phyloP scores from a whole-genome alignment of 2,797 vertebrate genomes.

The Anisognathus igniventris region DNA sequence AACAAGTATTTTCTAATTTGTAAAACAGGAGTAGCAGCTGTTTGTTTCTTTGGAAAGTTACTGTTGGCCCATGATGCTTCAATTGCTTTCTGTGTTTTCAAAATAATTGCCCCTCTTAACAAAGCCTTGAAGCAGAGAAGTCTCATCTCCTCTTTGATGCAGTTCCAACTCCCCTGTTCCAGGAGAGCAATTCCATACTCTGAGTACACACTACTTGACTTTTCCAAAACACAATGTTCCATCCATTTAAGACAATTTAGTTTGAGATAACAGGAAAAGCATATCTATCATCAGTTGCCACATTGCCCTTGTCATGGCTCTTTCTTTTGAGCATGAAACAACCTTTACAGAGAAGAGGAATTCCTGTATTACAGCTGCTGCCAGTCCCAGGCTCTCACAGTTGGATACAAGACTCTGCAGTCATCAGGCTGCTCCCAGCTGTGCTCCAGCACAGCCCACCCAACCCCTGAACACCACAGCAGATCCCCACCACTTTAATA shows the following conservation, averaged over 20 bases:
- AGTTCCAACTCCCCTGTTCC: constrained; percentile 3
- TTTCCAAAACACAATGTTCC: background rate
- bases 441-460: background rate
- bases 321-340: background rate
- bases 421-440: background rate
- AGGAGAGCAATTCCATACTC: background rate
- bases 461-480: background rate
- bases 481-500: background rate
- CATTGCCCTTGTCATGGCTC: background rate
- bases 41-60: constrained; percentile 18
- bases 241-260: background rate
- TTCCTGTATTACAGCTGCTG: background rate
- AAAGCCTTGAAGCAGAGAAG: background rate
- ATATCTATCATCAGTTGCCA: background rate
- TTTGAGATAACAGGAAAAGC: background rate
- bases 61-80: background rate
- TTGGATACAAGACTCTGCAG: background rate
- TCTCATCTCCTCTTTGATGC: constrained; percentile 26
- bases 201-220: background rate
- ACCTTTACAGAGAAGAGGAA: background rate
- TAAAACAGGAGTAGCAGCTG: constrained; percentile 8
- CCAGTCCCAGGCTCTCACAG: background rate
- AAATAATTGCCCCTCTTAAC: background rate
- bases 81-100: background rate
- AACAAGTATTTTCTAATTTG: background rate